phyloP scores from a whole-genome alignment of 2,888 invertebrate genomes.

The Eristalis pertinax region DNA sequence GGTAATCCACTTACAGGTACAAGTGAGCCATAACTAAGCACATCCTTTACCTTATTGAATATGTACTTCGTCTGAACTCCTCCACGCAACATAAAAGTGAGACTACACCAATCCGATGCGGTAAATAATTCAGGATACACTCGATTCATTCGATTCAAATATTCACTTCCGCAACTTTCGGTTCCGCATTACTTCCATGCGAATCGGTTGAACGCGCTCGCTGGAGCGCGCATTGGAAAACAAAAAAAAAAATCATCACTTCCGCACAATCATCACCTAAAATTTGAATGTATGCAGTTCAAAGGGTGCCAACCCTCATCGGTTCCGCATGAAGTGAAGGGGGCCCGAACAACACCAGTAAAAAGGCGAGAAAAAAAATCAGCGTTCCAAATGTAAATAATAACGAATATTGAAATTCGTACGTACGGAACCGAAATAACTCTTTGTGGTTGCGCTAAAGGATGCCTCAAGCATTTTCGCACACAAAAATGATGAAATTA shows the following conservation, averaged over 20 bases:
- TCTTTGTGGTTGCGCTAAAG: slow-evolving; percentile 1
- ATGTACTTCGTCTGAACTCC: background rate
- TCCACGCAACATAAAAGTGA: background rate
- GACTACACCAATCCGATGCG: background rate
- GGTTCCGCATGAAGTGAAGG: background rate
- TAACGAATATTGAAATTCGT: slow-evolving; percentile 1
- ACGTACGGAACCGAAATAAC: background rate
- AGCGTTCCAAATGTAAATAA: background rate
- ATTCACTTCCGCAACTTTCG: slow-evolving; percentile 30
- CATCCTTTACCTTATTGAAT: background rate
- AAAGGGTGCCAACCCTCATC: slow-evolving; percentile 19
- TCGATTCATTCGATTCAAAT: slow-evolving; percentile 27
- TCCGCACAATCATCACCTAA: slow-evolving; percentile 48
- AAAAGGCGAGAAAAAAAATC: background rate
- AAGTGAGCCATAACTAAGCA: background rate
- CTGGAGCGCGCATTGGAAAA: background rate
- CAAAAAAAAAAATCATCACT: slow-evolving; percentile 11
- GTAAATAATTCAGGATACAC: slow-evolving; percentile 7
- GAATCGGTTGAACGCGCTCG: slow-evolving; percentile 48
- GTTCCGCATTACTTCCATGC: slow-evolving; percentile 46
- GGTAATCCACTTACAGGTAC: background rate
- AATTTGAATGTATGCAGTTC: slow-evolving; percentile 30
- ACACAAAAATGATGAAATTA: slow-evolving; percentile 46
- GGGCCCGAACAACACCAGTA: background rate
- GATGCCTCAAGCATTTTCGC: slow-evolving; percentile 4